These are phyloP conservation scores for Dolichoris vasculosae DNA, from an alignment of 1,140 invertebrate species.

Conservation along the genomic window DNA sequence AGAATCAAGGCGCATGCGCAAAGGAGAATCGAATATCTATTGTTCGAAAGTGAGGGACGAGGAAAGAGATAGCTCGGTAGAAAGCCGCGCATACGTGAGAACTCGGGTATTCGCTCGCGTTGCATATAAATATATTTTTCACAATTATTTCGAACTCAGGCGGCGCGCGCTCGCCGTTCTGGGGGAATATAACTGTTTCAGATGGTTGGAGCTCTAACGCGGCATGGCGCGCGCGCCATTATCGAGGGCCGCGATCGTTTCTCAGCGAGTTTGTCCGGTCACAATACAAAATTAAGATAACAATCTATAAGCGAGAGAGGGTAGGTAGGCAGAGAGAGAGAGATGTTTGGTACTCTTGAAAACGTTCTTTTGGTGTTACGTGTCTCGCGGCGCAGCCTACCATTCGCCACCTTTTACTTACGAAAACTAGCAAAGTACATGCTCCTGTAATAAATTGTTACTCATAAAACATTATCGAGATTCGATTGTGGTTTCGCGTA, in stretches of 20 bases:
- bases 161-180: neutral
- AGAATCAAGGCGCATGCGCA: neutral
- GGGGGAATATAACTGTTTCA: slow-evolving; percentile 39
- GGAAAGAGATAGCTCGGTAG: neutral
- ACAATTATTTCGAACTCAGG: slow-evolving; percentile 21
- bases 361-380: neutral
- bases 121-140: slow-evolving; percentile 26
- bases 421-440: slow-evolving; percentile 50
- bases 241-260: slow-evolving; percentile 44
- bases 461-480: slow-evolving; percentile 50
- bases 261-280: slow-evolving; percentile 36
- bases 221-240: slow-evolving; percentile 21
- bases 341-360: neutral
- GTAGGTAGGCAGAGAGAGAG: neutral
- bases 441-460: slow-evolving; percentile 43
- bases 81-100: neutral
- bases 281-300: slow-evolving; percentile 53
- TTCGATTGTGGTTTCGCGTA: neutral
- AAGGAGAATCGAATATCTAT: neutral
- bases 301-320: slow-evolving; percentile 34
- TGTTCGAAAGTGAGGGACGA: neutral
- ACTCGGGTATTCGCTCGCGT: neutral
- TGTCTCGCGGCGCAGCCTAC: neutral
- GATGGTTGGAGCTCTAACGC: neutral
- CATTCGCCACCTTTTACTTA: slow-evolving; percentile 48